Evolutionary conservation across 2,113 vertebrate species (phyloP), one percentile per base, ranked within the genome.

Genomic region (Osmerus mordax): DNA sequence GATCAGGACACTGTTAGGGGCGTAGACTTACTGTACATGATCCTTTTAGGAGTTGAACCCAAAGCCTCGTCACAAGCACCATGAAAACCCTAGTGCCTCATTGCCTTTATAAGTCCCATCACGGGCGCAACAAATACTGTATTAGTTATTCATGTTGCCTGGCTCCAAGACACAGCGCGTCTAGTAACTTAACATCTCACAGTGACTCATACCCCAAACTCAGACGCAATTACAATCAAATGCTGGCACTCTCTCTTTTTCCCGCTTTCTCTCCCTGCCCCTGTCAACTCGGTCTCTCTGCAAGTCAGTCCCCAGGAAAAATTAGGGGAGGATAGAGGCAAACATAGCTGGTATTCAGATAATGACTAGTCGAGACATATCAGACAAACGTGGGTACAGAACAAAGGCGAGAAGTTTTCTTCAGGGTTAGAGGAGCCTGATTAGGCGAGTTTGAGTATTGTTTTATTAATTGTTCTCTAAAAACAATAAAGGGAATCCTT

Each of bases 351-450:
- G 13, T 19, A 41, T 36, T 36, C 18, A 64, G 18, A 19, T 18
- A 2, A 32, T 36, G 9, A 19, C 18, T 41, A 16, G 18, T 8
- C 63, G 15, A 41, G 32, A 9, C 18, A 16, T 15, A 41, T 41
- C 15, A 16, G 32, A 29, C 15, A 41, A 65, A 65, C 16, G 14
- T 16, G 36, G 55, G 69, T 69, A 62, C 64, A 74, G 54, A 66
- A 78, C 21, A 9, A 47, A 47, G 7, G 41, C 9, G 41, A 47
- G 41, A 47, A 2, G 41, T 11, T 47, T 47, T 11, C 7, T 47
- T 47, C 41, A 11, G 41, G 41, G 15, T 11, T 56, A 56, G 16
- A 55, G 18, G 16, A 55, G 32, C 32, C 32, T 55, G 54, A 28
- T 28, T 28, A 28, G 25, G 2, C 25, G 25, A 55, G 54, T 18